These are phyloP conservation scores for Galeopsomyia nigrocyanea DNA, from an alignment of 2,888 invertebrate genomes.

Conservation along the genomic window DNA sequence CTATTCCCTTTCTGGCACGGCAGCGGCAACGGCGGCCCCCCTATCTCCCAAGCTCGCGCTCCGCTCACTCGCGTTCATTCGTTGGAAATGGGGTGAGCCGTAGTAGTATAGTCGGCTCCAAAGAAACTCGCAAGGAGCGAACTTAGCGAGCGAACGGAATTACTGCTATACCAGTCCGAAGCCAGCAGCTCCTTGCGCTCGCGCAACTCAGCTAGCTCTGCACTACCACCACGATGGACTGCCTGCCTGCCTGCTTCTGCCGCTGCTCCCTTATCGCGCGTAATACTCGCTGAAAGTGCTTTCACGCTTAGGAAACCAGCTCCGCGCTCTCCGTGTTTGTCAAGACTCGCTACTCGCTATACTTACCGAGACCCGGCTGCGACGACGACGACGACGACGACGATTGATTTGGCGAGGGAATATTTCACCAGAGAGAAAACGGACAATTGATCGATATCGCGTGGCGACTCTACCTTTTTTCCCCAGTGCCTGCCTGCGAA, in stretches of 20 bases:
- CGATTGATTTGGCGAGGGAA: background rate
- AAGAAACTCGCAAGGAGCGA: constrained; percentile 4
- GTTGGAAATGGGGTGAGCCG: constrained; percentile 37
- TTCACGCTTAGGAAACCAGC: too few relatives aligned
- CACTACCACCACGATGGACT: too few relatives aligned
- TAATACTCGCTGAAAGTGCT: too few relatives aligned
- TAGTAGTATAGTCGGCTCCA: constrained; percentile 19
- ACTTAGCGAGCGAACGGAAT: constrained; percentile 11
- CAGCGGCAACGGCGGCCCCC: background rate
- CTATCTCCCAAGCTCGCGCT: constrained; percentile 11
- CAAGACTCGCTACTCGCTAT: too few relatives aligned
- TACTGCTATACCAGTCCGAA: too few relatives aligned
- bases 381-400: too few relatives aligned
- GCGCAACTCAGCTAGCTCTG: too few relatives aligned
- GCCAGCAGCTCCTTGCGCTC: too few relatives aligned
- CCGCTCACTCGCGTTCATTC: constrained; percentile 2
- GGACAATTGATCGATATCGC: constrained; percentile 38
- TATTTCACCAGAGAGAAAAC: constrained; percentile 3
- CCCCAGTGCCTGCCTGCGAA: constrained; percentile 6
- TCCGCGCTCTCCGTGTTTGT: too few relatives aligned
- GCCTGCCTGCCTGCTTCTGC: too few relatives aligned
- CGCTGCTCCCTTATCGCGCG: too few relatives aligned
- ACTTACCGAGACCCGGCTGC: too few relatives aligned
- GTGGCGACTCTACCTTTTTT: constrained; percentile 2
- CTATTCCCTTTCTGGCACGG: background rate